phyloP scores from a whole-genome alignment of 2,797 vertebrate genomes.

The Chaenodraco wilsoni region DNA sequence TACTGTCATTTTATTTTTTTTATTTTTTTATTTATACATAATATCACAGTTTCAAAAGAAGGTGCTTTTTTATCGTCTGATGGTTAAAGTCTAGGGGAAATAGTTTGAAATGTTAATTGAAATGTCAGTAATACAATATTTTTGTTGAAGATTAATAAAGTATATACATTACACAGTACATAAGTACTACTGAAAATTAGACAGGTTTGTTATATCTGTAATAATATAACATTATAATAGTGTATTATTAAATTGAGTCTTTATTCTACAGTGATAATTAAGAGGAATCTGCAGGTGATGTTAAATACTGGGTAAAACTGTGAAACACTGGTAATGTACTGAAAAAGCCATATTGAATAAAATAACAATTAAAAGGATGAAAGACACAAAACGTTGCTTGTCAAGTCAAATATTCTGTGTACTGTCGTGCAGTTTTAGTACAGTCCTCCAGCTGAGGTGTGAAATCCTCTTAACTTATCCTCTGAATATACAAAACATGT shows the following conservation, averaged over 20 bases:
- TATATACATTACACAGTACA: neutral
- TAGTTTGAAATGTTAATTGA: neutral
- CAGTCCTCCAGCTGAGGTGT: constrained; percentile 25
- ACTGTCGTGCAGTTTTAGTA: constrained; percentile 18
- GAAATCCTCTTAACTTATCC: neutral
- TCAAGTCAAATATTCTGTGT: constrained; percentile 34
- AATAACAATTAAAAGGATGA: constrained; percentile 34
- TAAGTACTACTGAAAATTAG: neutral
- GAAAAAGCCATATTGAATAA: constrained; percentile 23
- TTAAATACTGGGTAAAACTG: constrained; percentile 1
- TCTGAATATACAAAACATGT: constrained; percentile 8
- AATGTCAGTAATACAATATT: constrained; percentile 8
- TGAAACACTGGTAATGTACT: neutral
- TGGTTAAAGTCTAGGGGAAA: neutral
- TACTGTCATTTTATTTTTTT: neutral
- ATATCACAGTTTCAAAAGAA: constrained; percentile 1
- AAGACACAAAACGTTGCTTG: constrained; percentile 8
- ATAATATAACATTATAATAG: too few species aligned
- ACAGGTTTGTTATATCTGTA: constrained; percentile 11
- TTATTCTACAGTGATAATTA: neutral
- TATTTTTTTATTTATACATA: neutral
- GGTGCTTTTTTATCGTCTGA: constrained; percentile 20
- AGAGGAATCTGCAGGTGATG: neutral
- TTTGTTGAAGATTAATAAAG: neutral
- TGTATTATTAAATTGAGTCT: too few species aligned